Evolutionary conservation across 2,797 vertebrate species (phyloP).

Genomic region (Pseudochirops corinnae): DNA sequence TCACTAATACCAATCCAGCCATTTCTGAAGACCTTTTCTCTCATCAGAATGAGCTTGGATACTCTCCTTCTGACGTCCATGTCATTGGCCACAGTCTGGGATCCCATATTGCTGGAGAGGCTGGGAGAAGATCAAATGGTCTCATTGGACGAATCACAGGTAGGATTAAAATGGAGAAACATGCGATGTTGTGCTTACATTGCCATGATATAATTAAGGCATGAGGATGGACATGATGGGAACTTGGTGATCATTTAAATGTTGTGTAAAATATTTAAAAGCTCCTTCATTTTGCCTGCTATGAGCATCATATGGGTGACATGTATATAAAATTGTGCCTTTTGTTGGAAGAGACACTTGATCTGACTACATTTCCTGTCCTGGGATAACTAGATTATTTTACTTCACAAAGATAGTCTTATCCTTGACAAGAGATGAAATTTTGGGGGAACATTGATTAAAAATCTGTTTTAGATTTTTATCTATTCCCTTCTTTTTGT

Average conservation of each 20-base stretch:
- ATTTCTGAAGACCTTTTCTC: slow-evolving; percentile 52
- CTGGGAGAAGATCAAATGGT: slow-evolving; percentile 83
- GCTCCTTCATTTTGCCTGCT: not conserved
- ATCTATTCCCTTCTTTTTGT: not conserved
- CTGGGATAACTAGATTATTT: not conserved
- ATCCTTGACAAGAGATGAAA: not conserved
- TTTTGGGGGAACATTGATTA: not conserved
- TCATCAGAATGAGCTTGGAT: slow-evolving; percentile 80
- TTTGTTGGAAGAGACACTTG: not conserved
- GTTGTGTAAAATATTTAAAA: not conserved
- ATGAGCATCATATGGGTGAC: not conserved
- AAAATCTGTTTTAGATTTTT: not conserved
- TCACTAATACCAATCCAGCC: not conserved
- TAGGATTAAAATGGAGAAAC: slow-evolving; percentile 71
- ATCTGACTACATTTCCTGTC: not conserved
- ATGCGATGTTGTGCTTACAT: not conserved
- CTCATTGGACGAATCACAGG: slow-evolving; percentile 90
- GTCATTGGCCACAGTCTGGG: slow-evolving; percentile 95
- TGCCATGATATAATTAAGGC: not conserved
- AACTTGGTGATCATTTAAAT: not conserved
- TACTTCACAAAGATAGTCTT: not conserved
- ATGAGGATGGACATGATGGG: not conserved
- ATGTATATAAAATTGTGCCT: not conserved
- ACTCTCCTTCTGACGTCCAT: slow-evolving; percentile 85
- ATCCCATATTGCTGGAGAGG: slow-evolving; percentile 90